phyloP scores from a whole-genome alignment of 2,113 vertebrate genomes.

The Oplegnathus fasciatus region DNA sequence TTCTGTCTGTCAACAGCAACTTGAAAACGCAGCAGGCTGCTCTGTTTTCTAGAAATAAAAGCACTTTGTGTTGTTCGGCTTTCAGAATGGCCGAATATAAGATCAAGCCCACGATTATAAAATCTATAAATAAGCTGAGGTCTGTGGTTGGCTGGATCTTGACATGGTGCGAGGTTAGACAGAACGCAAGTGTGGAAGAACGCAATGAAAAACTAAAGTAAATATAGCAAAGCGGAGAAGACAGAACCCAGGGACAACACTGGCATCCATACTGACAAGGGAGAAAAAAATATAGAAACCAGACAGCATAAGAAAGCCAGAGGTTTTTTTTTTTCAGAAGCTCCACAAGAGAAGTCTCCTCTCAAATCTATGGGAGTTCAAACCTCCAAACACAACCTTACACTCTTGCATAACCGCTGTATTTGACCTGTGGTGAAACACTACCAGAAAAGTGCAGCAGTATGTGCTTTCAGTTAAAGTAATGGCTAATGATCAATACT shows the following conservation, averaged over 20 bases:
- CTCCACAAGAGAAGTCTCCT: constrained; percentile 4
- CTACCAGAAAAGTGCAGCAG: not conserved
- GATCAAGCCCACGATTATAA: not conserved
- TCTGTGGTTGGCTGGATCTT: constrained; percentile 1
- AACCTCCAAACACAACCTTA: constrained; percentile 13
- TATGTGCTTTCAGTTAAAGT: not conserved
- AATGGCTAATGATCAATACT: not conserved
- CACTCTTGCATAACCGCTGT: not conserved
- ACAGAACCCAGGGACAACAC: constrained; percentile 25
- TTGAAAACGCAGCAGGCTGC: not conserved
- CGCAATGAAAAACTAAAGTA: not conserved
- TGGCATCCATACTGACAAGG: constrained; percentile 7
- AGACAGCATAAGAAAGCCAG: constrained; percentile 7
- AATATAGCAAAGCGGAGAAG: not conserved
- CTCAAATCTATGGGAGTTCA: not conserved
- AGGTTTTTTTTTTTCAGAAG: not conserved
- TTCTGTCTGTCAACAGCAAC: not conserved
- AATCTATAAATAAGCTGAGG: constrained; percentile 26
- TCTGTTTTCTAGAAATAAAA: not conserved
- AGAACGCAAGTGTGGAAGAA: not conserved
- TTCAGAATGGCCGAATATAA: not conserved
- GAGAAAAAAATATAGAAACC: not conserved
- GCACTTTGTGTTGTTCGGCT: not conserved
- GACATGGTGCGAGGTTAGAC: constrained; percentile 26
- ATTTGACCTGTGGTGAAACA: not conserved